Base-by-base conservation (phyloP, 2,113 vertebrate species). In the Melozone crissalis region DNA sequence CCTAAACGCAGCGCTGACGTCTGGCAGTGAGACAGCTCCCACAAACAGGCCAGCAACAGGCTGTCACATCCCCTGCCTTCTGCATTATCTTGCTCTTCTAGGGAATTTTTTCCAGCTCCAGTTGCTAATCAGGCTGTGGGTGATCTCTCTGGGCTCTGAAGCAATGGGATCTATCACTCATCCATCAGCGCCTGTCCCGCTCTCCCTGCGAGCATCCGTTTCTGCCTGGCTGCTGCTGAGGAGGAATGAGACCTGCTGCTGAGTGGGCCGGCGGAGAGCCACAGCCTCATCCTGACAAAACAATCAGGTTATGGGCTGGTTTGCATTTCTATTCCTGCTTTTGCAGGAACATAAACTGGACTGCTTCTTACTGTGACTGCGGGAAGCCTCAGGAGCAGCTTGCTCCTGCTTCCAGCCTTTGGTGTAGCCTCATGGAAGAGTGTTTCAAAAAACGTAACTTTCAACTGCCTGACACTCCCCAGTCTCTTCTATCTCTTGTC, bases 361-460 rank as follows among this genome's bases (percentile, higher is more conserved):
- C 68, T 27, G 33, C 61, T 67, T 33, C 65, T 90, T 74, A 65
- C 72, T 78, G 79, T 26, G 73, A 18, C 28, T 51, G 37, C 2
- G 0, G 68, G 57, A 65, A 76, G 68, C 76, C 61, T 66, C 10
- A 5, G 43, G 87, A 81, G 59, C 47, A 12, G 39, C 63, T 88
- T 74, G 79, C 41, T 15, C 67, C 74, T 67, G 67, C 52, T 73
- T 61, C 44, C 28, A 71, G 88, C 69, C 39, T 84, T 86, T 93
- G 68, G 73, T 63, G 58, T 51, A 74, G 65, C 84, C 76, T 77
- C 61, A 47, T 30, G 44, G 62, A 77, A 41, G 37, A 7, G 20
- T 27, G 31, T 77, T 96, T 93, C 85, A 90, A 62, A 79, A 89
- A 94, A 37, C 44, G 17, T 86, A 81, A 47, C 89, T 93, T 95